Base-by-base conservation (phyloP, 2,797 vertebrate genomes). In the Lepilemur ruficaudatus region DNA sequence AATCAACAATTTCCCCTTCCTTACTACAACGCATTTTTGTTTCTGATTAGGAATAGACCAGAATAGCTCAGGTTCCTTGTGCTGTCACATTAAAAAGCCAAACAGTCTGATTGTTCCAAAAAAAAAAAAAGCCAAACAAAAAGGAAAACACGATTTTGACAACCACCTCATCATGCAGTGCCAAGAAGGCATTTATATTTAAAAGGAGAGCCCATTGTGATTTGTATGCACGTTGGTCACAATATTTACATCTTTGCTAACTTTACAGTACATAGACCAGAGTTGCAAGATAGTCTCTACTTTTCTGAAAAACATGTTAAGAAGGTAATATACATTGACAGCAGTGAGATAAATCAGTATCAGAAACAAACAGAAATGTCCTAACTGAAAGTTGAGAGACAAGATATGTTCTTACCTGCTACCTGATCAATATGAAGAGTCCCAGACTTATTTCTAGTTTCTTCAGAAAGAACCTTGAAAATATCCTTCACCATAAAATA, bases 51-150 rank as follows among this genome's bases (percentile, higher is more conserved):
- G 59, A 91, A 67, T 23, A 95, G 55, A 84, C 5, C 25, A 96
- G 70, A 91, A 94, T 32, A 96, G 89, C 32, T 96, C 55, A 11
- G 28, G 85, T 88, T 96, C 70, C 73, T 81, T 82, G 35, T 91
- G 76, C 41, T 85, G 43, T 94, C 81, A 90, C 30, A 72, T 93
- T 91, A 94, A 81, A 95, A 63, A 92, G 43, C 32, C 50, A 85
- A 93, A 94, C 70, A 92, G 2, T 38, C 38, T 38, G 38, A 38
- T 38, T 38, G 38, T 38, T 38, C 38, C 38, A 38, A 38, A 38
- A 38, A 38, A 38, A 38, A 38, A 94, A 81, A 95, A 63, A 92
- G 43, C 32, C 50, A 85, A 93, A 94, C 70, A 92, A n/a, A 93
- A n/a, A 93, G 80, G 83, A 93, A 94, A 90, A 35, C 35, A 13